Percentiles rank a stretch among this genome's conserved stretches.
Conservation (phyloP, 2,113 vertebrate genomes). For the Peromyscus maniculatus region DNA sequence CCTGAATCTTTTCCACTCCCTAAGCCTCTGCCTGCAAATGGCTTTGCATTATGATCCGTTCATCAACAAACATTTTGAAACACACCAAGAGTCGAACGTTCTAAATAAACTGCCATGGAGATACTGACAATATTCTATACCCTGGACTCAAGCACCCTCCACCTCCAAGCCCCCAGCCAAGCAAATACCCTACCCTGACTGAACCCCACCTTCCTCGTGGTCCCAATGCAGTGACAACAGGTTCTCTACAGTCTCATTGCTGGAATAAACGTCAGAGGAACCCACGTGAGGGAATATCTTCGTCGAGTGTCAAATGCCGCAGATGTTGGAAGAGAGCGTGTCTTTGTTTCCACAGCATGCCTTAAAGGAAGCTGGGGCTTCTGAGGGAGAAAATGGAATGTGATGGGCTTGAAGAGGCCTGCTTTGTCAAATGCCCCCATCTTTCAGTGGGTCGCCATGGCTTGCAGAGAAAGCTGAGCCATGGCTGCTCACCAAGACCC, state of each 20-base stretch:
- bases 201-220: neutral
- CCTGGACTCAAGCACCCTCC: neutral
- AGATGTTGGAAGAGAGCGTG: neutral
- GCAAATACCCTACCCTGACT: neutral
- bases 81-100: neutral
- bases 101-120: neutral
- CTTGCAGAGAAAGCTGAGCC: slow-evolving; percentile 73
- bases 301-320: neutral
- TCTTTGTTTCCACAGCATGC: neutral
- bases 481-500: neutral
- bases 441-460: accelerated
- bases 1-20: neutral
- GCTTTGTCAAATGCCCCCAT: accelerated
- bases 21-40: neutral
- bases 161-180: neutral
- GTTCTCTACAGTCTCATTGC: accelerated
- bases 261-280: neutral
- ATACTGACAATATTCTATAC: neutral
- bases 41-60: neutral
- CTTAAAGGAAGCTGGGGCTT: neutral
- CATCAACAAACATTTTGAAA: neutral
- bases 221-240: neutral
- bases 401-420: neutral
- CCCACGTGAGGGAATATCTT: neutral
- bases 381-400: slow-evolving; percentile 2